A percentile compares a stretch with the other conserved stretches of the same genome.
These are phyloP conservation scores for Donacobius atricapilla DNA, from an alignment of 2,113 vertebrate species.

Conservation along the genomic window DNA sequence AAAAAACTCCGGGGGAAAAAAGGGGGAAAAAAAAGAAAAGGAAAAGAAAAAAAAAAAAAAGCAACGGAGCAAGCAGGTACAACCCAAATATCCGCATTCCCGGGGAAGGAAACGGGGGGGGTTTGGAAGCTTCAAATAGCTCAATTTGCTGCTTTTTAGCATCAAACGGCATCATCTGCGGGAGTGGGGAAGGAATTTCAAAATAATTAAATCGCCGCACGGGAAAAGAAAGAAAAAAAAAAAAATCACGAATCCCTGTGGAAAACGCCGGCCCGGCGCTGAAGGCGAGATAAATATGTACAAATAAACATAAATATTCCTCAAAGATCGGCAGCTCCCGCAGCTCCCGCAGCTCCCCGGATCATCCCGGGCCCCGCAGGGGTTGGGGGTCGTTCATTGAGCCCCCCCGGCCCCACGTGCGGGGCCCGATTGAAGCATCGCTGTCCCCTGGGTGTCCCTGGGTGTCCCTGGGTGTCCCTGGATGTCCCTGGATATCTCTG, in stretches of 20 bases:
- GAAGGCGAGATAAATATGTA: neutral
- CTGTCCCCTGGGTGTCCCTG: no score
- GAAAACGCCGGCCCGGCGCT: neutral
- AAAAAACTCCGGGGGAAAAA: neutral
- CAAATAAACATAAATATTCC: neutral
- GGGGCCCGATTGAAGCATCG: neutral
- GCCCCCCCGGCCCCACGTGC: neutral
- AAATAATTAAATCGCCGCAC: neutral
- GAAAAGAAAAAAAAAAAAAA: neutral
- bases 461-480: no score
- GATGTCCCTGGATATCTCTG: no score
- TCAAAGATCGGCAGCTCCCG: neutral
- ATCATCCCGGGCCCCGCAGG: neutral
- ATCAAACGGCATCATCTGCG: neutral
- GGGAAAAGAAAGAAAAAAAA: neutral
- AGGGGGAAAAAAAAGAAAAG: neutral
- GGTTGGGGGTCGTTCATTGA: neutral
- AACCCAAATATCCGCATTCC: neutral
- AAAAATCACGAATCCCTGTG: neutral
- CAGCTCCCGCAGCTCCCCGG: neutral
- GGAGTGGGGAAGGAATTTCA: neutral
- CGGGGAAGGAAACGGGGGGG: no score
- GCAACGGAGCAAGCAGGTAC: neutral
- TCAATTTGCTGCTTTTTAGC: conserved; percentile 28
- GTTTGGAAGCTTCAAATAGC: neutral